phyloP scores from a whole-genome alignment of 2,797 vertebrate species.

The Sparus aurata region DNA sequence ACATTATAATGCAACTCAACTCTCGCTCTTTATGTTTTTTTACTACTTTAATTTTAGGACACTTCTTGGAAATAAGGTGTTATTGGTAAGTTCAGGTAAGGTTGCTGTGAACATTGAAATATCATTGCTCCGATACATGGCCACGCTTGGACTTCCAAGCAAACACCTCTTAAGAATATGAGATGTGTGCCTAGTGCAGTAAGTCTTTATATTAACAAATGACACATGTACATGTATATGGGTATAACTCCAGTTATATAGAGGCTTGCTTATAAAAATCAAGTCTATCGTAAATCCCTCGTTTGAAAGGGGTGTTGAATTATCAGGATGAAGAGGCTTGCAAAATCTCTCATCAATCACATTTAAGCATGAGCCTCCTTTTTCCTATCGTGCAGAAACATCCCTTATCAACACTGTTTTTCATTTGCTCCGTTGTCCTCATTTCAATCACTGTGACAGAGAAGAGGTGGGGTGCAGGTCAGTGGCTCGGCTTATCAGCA shows the following conservation, averaged over 20 bases:
- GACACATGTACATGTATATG: constrained; percentile 28
- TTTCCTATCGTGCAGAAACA: constrained; percentile 51
- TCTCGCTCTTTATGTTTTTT: constrained; percentile 7
- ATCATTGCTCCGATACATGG: constrained; percentile 35
- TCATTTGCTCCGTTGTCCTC: constrained; percentile 69
- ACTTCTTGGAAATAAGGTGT: constrained; percentile 12
- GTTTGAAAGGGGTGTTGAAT: constrained; percentile 58
- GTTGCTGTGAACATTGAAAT: constrained; percentile 25
- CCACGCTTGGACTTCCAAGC: constrained; percentile 19
- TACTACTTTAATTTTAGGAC: background rate
- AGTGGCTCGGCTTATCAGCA: constrained; percentile 81
- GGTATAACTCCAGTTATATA: constrained; percentile 38
- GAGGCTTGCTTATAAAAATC: constrained; percentile 55
- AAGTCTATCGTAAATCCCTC: constrained; percentile 56
- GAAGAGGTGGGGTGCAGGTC: constrained; percentile 65
- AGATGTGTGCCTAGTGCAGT: constrained; percentile 4
- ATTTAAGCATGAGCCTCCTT: constrained; percentile 50
- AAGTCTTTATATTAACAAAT: constrained; percentile 48
- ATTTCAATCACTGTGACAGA: constrained; percentile 72
- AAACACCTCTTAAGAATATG: constrained; percentile 26
- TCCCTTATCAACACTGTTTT: constrained; percentile 71
- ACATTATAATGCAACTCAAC: constrained; percentile 1
- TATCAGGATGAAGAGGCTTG: constrained; percentile 58
- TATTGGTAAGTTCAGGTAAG: constrained; percentile 11
- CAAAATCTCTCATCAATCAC: constrained; percentile 64